phyloP scores from a whole-genome alignment of 2,113 vertebrate genomes.

The Eudorcas thomsonii region DNA sequence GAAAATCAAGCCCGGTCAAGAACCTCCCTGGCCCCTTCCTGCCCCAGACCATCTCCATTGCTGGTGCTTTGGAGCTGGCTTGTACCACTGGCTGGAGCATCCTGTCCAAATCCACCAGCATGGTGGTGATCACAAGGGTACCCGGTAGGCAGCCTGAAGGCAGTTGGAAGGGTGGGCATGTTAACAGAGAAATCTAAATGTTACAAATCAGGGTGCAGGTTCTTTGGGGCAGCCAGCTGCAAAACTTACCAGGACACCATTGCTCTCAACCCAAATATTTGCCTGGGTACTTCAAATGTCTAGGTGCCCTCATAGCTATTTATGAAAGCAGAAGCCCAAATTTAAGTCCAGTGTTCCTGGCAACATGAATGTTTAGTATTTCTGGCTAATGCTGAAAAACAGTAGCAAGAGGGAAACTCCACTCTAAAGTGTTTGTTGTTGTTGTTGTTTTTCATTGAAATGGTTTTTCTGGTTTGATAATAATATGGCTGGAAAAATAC shows the following conservation, averaged over 20 bases:
- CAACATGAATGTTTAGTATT: neutral
- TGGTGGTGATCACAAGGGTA: neutral
- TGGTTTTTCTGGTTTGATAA: neutral
- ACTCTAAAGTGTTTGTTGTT: neutral
- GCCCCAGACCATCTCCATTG: neutral
- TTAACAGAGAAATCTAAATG: neutral
- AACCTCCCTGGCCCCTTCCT: neutral
- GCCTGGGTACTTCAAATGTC: neutral
- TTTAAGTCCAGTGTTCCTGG: neutral
- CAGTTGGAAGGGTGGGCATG: neutral
- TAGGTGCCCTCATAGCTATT: neutral
- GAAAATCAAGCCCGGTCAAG: neutral
- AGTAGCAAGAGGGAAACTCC: neutral
- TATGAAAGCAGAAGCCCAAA: neutral
- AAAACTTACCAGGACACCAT: neutral
- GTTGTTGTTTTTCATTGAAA: neutral
- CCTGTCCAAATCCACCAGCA: neutral
- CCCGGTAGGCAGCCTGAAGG: neutral
- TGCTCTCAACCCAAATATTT: neutral
- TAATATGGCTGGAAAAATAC: neutral
- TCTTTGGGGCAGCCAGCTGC: neutral
- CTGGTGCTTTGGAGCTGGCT: accelerated
- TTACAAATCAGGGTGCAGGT: neutral
- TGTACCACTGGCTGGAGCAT: neutral
- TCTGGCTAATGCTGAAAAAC: neutral